Evolutionary conservation across 2,888 invertebrate genomes (phyloP), one percentile per base, ranked within the genome.

Genomic region (Drosophila seclusa): DNA sequence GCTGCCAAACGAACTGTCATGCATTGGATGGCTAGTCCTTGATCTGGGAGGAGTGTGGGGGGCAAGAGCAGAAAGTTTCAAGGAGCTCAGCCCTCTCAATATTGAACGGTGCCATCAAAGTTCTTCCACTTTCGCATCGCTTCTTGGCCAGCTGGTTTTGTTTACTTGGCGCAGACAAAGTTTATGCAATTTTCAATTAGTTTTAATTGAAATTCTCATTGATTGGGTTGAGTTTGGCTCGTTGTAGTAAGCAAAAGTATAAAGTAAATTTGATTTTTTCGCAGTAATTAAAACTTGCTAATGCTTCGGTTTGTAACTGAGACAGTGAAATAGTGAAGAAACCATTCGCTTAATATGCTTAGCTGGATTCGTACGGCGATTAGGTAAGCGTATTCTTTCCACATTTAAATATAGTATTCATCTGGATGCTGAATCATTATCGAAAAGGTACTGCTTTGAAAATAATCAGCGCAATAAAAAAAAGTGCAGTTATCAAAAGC

Each of bases 151-250:
- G 67, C 68, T 73, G 66, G 58, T 76, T 73, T 63, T 89, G 89
- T 85, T 86, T 86, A 68, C 82, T 83, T 72, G 34, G 52, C 65
- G 55, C 59, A 49, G 62, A 64, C 72, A 76, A 85, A 88, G 83
- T 88, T 85, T 83, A 67, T 80, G 80, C 84, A 74, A 64, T 74
- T 84, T 89, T 82, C 85, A 89, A 89, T 81, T 85, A 83, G 81
- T 87, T 87, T 90, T 87, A 90, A 87, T 87, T 87, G 87, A 88
- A 87, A 90, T 76, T 80, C 69, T 32, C 64, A 79, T 78, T 82
- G 76, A 79, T 82, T 78, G 75, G 58, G 49, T 57, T 68, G 50
- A 13, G 61, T 29, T 40, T n/a, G 18, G 1, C 34, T 34, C 38
- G 52, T 31, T 57, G 18, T 48, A 40, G 53, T 59, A 45, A 57